Evolutionary conservation across 2,888 invertebrate genomes (phyloP).

Genomic region (Hecatera dysodea): DNA sequence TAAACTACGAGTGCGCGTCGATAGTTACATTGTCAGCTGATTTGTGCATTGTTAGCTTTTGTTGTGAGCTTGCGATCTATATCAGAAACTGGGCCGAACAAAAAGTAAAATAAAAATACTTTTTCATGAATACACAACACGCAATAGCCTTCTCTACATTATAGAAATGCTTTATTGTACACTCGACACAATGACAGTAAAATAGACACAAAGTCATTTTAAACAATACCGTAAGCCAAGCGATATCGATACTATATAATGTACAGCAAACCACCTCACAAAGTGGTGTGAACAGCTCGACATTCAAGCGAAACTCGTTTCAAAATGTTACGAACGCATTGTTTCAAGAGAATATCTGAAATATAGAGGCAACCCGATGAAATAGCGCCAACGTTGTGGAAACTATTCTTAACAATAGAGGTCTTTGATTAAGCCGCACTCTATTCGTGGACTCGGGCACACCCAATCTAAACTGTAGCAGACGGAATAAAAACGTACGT

Average conservation of each 20-base stretch:
- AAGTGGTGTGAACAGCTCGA: slow-evolving; percentile 31
- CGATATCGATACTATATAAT: slow-evolving; percentile 6
- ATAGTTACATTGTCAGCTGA: slow-evolving; percentile 67
- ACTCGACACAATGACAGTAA: background rate
- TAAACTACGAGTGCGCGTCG: slow-evolving; percentile 62
- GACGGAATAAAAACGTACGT: slow-evolving; percentile 57
- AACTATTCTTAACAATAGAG: slow-evolving; percentile 50
- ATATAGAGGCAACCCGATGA: slow-evolving; percentile 37
- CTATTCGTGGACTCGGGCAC: slow-evolving; percentile 24
- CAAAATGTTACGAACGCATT: slow-evolving; percentile 38
- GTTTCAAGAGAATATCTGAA: slow-evolving; percentile 46
- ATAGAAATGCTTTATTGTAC: background rate
- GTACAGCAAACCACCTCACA: slow-evolving; percentile 6
- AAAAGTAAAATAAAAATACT: slow-evolving; percentile 19
- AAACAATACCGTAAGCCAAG: slow-evolving; percentile 7
- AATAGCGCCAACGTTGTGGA: slow-evolving; percentile 31
- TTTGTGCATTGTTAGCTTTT: slow-evolving; percentile 66
- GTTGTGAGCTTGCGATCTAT: slow-evolving; percentile 49
- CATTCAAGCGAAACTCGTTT: slow-evolving; percentile 42
- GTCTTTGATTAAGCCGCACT: slow-evolving; percentile 54
- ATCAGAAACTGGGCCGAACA: slow-evolving; percentile 32
- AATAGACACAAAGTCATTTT: background rate
- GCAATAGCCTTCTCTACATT: background rate
- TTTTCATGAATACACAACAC: slow-evolving; percentile 12
- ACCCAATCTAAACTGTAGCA: slow-evolving; percentile 39